A percentile compares a stretch with the other conserved stretches of the same genome.
phyloP scores from a whole-genome alignment of 2,113 vertebrate genomes.

The Sterna hirundo region DNA sequence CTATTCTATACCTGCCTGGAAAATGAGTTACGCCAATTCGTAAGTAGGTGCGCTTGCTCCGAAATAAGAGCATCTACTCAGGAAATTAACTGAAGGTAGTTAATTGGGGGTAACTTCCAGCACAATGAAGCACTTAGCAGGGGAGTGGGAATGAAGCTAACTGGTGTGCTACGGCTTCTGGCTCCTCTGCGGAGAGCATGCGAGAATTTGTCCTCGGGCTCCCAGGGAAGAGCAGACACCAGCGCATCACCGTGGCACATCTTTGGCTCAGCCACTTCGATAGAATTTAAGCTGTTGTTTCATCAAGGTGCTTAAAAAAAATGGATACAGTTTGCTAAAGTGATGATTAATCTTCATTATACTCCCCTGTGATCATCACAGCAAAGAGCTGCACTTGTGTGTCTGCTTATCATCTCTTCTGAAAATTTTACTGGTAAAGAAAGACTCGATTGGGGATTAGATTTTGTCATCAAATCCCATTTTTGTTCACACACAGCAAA shows the following conservation, averaged over 20 bases:
- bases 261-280: not conserved
- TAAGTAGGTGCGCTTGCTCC: not conserved
- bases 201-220: not conserved
- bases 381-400: not conserved
- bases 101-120: not conserved
- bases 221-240: not conserved
- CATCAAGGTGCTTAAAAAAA: conserved; percentile 30
- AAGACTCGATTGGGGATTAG: not conserved
- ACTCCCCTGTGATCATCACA: not conserved
- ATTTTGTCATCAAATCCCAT: not conserved
- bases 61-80: not conserved
- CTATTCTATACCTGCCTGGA: not conserved
- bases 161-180: not conserved
- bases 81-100: not conserved
- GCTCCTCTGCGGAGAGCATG: not conserved
- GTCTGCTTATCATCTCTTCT: not conserved
- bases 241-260: not conserved
- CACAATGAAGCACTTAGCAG: not conserved
- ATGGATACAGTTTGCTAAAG: not conserved
- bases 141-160: not conserved
- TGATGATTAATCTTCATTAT: conserved; percentile 29
- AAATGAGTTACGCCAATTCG: not conserved
- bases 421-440: not conserved
- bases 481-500: not conserved
- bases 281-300: conserved; percentile 23